Evolutionary conservation across 2,113 vertebrate species (phyloP), one percentile per base, ranked within the genome.

Genomic region (human (Homo sapiens)): DNA sequence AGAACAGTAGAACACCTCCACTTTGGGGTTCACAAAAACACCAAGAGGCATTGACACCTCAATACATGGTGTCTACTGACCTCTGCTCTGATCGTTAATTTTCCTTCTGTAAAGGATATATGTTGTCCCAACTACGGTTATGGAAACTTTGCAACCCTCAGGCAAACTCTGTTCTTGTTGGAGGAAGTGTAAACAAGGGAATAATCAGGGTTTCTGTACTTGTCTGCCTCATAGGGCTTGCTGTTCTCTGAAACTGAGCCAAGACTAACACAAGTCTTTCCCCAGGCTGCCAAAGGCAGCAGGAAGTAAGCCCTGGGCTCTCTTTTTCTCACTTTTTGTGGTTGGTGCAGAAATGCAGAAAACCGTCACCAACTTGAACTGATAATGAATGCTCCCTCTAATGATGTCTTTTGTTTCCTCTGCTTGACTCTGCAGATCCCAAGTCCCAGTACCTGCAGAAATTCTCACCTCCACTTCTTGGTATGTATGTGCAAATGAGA

Each of bases 391-490:
- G 25, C 40, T 81, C 35, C 59, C 17, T 50, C 86, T 96, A 94
- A 97, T 83, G 32, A 6, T 73, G 8, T 70, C 11, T 85, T 93
- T 78, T 78, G 30, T 96, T 90, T 97, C 50, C 11, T 92, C n/a
- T 96, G 14, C 55, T 97, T 97, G 50, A 64, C 57, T 96, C 90
- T 97, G 40, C 95, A 98, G 98, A 97, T 79, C 95, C 90, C 81
- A 98, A 98, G 94, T 93, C 94, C 64, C 90, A 82, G 45, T 82
- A 81, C 48, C 11, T 94, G 2, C 83, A 90, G n/a, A 94, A 45
- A 84, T 90, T 97, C 94, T 23, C 93, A 66, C 48, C 16, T 81
- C 72, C 97, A 0, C 27, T 6, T 32, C 0, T 83, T n/a, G 97
- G 98, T 97, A 97, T 6, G 97, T 98, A 97, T 85, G 50, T 72